Evolutionary conservation across 2,113 vertebrate species (phyloP).

Genomic region (Epinephelus lanceolatus): DNA sequence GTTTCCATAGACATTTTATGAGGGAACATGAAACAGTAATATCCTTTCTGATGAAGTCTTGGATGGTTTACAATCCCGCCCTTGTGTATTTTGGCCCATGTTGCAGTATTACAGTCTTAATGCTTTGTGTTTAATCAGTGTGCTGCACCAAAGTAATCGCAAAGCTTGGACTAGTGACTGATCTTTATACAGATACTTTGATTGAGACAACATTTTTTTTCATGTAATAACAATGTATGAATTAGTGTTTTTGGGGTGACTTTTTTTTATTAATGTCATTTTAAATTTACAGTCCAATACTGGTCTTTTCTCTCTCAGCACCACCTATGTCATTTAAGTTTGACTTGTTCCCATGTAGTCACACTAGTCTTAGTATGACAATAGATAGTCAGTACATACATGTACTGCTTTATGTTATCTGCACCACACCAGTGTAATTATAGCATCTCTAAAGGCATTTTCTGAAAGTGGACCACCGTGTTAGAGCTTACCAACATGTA

Average conservation of each 20-base stretch:
- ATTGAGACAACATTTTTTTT: neutral
- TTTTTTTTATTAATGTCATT: conserved; percentile 1
- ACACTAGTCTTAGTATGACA: neutral
- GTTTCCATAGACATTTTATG: neutral
- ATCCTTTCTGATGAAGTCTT: neutral
- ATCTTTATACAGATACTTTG: neutral
- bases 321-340: neutral
- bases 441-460: neutral
- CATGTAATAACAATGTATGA: neutral
- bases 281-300: neutral
- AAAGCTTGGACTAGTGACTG: neutral
- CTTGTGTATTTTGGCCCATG: neutral
- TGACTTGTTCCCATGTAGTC: neutral
- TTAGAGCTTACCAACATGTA: neutral
- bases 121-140: neutral
- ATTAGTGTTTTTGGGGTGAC: neutral
- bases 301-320: neutral
- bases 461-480: neutral
- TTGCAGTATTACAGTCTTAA: neutral
- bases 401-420: neutral
- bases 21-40: neutral
- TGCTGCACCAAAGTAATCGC: neutral
- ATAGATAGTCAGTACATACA: neutral
- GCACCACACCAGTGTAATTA: neutral
- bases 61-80: neutral